A percentile compares a stretch with the other conserved stretches of the same genome.
These are phyloP conservation scores for Pyxicephalus adspersus DNA, from an alignment of 2,113 vertebrate genomes.

Conservation along the genomic window DNA sequence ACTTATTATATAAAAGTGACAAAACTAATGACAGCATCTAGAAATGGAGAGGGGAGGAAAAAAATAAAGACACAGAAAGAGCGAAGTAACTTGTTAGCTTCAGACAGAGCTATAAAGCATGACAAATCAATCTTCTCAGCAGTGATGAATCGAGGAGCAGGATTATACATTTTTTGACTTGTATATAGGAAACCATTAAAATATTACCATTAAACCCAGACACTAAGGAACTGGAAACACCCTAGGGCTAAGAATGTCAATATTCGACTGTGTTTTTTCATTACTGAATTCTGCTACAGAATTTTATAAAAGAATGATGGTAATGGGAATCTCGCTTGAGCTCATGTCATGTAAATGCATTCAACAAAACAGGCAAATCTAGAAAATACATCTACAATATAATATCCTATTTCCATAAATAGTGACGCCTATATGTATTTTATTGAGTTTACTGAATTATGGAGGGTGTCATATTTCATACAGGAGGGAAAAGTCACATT, in stretches of 20 bases:
- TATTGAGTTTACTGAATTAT: slow-evolving; percentile 58
- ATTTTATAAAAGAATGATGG: slow-evolving; percentile 47
- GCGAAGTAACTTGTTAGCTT: slow-evolving; percentile 39
- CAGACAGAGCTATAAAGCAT: slow-evolving; percentile 52
- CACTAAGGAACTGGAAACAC: slow-evolving; percentile 59
- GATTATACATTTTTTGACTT: slow-evolving; percentile 63
- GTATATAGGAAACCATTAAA: slow-evolving; percentile 66
- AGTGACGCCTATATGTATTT: slow-evolving; percentile 49
- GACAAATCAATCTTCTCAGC: slow-evolving; percentile 61
- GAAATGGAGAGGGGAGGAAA: background rate
- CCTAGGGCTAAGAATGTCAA: slow-evolving; percentile 61
- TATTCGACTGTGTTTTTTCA: slow-evolving; percentile 62
- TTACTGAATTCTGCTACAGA: slow-evolving; percentile 28
- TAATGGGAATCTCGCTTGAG: slow-evolving; percentile 38
- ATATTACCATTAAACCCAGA: slow-evolving; percentile 60
- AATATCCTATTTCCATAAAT: slow-evolving; percentile 48
- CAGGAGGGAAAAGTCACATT: background rate
- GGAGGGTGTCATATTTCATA: slow-evolving; percentile 14
- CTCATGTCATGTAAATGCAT: slow-evolving; percentile 40
- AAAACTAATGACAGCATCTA: slow-evolving; percentile 44
- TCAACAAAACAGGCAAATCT: slow-evolving; percentile 33
- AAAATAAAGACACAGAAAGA: slow-evolving; percentile 39
- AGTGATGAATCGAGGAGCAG: slow-evolving; percentile 63
- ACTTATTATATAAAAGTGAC: slow-evolving; percentile 55
- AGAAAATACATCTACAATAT: slow-evolving; percentile 27